Conservation (phyloP, 2,888 invertebrate genomes). For the Homarus gammarus region DNA sequence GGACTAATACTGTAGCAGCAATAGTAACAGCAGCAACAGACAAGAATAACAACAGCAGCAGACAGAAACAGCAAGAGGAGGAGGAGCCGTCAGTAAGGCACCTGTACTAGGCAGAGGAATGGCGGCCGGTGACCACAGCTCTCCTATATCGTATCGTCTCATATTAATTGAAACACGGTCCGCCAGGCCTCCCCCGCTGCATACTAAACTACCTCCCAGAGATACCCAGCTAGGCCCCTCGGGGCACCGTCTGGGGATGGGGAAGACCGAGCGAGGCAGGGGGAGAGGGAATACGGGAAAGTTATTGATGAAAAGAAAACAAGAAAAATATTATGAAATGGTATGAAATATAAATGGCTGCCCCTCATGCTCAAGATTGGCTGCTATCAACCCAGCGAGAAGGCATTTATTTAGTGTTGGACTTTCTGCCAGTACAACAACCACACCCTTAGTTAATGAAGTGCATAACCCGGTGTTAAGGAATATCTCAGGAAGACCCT, state of each 20-base stretch:
- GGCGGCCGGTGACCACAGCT: background rate
- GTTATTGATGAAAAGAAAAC: background rate
- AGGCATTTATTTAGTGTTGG: too few relatives aligned
- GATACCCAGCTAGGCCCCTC: background rate
- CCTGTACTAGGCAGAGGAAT: background rate
- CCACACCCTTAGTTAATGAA: too few relatives aligned
- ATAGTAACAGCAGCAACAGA: background rate
- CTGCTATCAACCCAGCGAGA: too few relatives aligned
- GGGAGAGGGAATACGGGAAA: background rate
- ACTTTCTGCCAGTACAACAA: too few relatives aligned
- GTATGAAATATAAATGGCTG: too few relatives aligned
- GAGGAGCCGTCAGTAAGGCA: background rate
- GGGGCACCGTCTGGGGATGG: background rate
- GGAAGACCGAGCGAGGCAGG: background rate
- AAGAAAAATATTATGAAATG: too few relatives aligned
- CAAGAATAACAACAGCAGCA: conserved; percentile 7
- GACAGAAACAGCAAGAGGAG: conserved; percentile 9
- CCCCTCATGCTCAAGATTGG: too few relatives aligned
- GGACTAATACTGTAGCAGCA: too few relatives aligned
- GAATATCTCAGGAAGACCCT: too few relatives aligned
- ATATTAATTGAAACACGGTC: background rate
- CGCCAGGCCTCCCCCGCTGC: background rate
- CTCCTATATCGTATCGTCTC: background rate
- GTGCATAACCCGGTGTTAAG: too few relatives aligned
- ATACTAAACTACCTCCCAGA: background rate